These are phyloP conservation scores for Zaprionus capensis DNA, from an alignment of 1,140 invertebrate species.

Conservation along the genomic window DNA sequence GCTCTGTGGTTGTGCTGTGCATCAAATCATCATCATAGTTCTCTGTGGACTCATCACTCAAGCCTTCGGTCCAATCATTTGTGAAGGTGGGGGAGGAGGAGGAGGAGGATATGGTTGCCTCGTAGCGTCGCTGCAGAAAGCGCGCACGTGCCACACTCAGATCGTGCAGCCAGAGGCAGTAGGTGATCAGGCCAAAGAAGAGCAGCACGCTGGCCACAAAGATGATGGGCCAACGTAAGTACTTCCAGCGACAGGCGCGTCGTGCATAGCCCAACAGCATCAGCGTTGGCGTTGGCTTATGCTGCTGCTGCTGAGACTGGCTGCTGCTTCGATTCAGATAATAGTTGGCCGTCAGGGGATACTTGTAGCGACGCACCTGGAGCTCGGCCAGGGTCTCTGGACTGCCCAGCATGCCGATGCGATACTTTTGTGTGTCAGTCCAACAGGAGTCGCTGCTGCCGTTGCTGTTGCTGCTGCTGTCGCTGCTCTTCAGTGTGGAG, in stretches of 20 bases:
- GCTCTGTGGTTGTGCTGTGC: conserved; percentile 27
- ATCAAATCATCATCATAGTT: not conserved
- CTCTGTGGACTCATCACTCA: conserved; percentile 34
- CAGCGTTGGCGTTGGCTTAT: conserved; percentile 54
- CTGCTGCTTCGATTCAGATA: conserved; percentile 58
- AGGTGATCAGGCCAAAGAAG: conserved; percentile 79
- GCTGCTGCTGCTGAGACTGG: conserved; percentile 6
- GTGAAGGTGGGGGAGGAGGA: conserved; percentile 25
- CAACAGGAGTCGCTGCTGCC: conserved; percentile 57
- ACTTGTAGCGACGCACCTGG: conserved; percentile 79
- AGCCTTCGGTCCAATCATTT: conserved; percentile 21
- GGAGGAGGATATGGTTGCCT: conserved; percentile 37
- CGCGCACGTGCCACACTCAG: conserved; percentile 72
- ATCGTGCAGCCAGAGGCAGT: conserved; percentile 79
- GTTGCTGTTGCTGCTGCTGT: conserved; percentile 21
- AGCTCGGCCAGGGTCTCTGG: conserved; percentile 75
- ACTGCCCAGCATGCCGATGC: conserved; percentile 69
- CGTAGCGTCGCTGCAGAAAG: conserved; percentile 69
- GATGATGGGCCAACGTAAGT: conserved; percentile 78
- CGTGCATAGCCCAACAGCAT: conserved; percentile 63
- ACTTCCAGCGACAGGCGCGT: conserved; percentile 77
- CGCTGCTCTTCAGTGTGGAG: conserved; percentile 56
- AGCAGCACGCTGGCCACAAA: conserved; percentile 76
- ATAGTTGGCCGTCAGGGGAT: conserved; percentile 77
- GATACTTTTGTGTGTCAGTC: conserved; percentile 71